Evolutionary conservation across 2,113 vertebrate species (phyloP).

Genomic region (Corythoichthys haematopterus): DNA sequence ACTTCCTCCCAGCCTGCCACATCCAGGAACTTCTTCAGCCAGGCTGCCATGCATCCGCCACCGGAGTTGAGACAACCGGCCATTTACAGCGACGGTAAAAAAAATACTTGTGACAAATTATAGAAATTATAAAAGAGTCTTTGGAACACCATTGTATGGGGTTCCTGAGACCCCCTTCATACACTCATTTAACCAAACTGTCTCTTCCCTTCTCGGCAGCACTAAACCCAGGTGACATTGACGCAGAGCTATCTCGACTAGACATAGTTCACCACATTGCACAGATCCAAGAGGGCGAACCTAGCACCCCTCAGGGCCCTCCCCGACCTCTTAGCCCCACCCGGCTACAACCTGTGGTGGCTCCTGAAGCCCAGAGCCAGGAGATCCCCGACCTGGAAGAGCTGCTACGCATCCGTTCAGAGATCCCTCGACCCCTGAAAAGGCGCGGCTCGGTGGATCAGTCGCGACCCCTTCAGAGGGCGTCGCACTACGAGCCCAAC

Average conservation of each 20-base stretch:
- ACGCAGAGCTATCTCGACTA: conserved; percentile 73
- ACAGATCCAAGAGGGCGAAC: conserved; percentile 38
- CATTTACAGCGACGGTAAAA: conserved; percentile 66
- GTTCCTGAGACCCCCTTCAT: neutral
- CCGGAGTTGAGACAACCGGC: conserved; percentile 57
- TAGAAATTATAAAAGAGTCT: neutral
- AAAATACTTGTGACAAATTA: neutral
- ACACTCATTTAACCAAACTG: neutral
- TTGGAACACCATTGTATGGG: neutral
- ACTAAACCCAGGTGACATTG: conserved; percentile 60
- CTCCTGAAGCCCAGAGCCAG: conserved; percentile 69
- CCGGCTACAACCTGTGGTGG: conserved; percentile 81
- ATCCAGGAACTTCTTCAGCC: conserved; percentile 47
- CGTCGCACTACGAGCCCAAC: conserved; percentile 69
- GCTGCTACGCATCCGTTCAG: conserved; percentile 77
- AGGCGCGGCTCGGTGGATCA: conserved; percentile 79
- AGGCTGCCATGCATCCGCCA: conserved; percentile 15
- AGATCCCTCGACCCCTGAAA: conserved; percentile 85
- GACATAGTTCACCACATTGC: conserved; percentile 34
- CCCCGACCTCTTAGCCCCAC: conserved; percentile 85
- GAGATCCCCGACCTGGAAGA: conserved; percentile 73
- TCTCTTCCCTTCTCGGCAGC: conserved; percentile 37
- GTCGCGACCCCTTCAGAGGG: conserved; percentile 38
- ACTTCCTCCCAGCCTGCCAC: conserved; percentile 23
- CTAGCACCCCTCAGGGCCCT: conserved; percentile 16